phyloP scores from a whole-genome alignment of 1,140 invertebrate species.

The Euwallacea similis region DNA sequence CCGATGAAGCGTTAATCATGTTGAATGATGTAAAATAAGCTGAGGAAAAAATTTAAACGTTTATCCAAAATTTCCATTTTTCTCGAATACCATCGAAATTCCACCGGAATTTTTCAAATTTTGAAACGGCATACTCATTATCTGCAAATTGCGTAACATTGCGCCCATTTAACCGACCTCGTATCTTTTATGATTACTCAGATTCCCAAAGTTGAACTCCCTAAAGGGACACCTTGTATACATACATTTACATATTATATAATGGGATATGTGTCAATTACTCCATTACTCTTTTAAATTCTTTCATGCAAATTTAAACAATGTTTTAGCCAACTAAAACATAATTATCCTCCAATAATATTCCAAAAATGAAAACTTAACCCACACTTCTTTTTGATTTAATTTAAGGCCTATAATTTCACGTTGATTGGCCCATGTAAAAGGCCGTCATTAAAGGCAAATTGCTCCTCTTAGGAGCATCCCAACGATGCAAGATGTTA shows the following conservation, averaged over 20 bases:
- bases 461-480: conserved; percentile 27
- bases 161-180: background rate
- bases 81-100: background rate
- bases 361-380: conserved; percentile 20
- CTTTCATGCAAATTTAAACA: too few species aligned
- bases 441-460: conserved; percentile 36
- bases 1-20: background rate
- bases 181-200: background rate
- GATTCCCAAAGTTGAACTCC: background rate
- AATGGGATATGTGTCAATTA: too few species aligned
- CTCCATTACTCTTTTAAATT: too few species aligned
- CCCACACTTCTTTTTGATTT: conserved; percentile 27
- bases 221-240: background rate
- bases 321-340: background rate
- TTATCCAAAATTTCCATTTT: background rate
- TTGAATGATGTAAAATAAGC: background rate
- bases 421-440: conserved; percentile 35
- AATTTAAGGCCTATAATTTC: conserved; percentile 37
- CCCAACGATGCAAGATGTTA: conserved; percentile 24
- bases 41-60: background rate
- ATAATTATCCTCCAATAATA: conserved; percentile 23
- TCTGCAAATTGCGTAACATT: background rate
- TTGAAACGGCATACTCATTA: background rate
- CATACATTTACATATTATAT: too few species aligned
- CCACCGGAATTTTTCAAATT: too few species aligned